Evolutionary conservation across 2,888 invertebrate genomes (phyloP).

Genomic region (Phyllotreta striolata): DNA sequence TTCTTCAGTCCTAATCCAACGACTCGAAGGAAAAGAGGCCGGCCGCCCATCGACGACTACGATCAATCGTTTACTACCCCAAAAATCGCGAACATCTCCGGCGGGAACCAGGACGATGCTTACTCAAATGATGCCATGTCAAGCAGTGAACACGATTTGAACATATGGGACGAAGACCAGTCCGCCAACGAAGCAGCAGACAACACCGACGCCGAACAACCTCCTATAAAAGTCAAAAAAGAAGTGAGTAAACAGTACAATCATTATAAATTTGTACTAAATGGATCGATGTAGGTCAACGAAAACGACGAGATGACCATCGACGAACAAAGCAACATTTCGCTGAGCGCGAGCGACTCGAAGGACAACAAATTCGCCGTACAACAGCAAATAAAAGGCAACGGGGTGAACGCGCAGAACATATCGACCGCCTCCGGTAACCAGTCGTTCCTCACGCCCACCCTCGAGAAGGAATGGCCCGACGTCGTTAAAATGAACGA

Average conservation of each 20-base stretch:
- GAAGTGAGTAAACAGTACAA: conserved; percentile 43
- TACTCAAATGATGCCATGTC: conserved; percentile 61
- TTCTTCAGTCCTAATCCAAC: conserved; percentile 49
- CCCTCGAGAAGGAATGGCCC: conserved; percentile 61
- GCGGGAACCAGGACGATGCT: conserved; percentile 54
- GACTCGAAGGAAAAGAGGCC: conserved; percentile 69
- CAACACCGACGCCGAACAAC: conserved; percentile 52
- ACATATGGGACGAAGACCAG: conserved; percentile 59
- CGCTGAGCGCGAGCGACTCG: conserved; percentile 44
- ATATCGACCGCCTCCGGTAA: conserved; percentile 50
- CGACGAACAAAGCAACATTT: conserved; percentile 51
- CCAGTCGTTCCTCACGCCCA: conserved; percentile 56
- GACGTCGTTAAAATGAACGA: conserved; percentile 89
- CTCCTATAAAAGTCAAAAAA: conserved; percentile 55
- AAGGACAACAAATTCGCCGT: conserved; percentile 32
- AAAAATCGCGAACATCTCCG: conserved; percentile 63
- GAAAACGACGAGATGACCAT: conserved; percentile 49
- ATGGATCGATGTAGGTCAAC: conserved; percentile 36
- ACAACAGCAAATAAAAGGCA: conserved; percentile 50
- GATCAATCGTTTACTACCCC: conserved; percentile 65
- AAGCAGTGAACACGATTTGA: conserved; percentile 59
- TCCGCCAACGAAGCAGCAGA: conserved; percentile 54
- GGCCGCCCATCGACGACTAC: conserved; percentile 71
- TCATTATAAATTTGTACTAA: not conserved
- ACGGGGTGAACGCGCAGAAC: conserved; percentile 37